Percentiles rank a stretch among this genome's conserved stretches.
Evolutionary conservation across 2,113 vertebrate genomes (phyloP).

Genomic region (Xiphias gladius): DNA sequence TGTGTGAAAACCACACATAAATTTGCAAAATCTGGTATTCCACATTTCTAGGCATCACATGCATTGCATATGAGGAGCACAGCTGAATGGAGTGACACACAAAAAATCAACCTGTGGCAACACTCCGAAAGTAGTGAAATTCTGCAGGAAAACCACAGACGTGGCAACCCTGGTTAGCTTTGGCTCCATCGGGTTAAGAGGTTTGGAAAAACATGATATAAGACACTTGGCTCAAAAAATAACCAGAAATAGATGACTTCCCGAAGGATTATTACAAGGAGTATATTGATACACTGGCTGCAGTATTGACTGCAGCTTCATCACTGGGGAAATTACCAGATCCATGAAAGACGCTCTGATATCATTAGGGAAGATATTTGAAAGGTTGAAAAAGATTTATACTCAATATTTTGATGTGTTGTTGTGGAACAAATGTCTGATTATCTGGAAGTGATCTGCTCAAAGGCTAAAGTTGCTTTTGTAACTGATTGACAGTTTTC

Average conservation of each 20-base stretch:
- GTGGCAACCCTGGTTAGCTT: background rate
- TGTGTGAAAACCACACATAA: no score
- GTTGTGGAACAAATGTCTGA: background rate
- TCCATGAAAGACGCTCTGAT: background rate
- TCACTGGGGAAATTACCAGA: constrained; percentile 3
- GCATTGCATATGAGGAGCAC: no score
- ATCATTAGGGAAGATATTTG: background rate
- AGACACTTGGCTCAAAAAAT: background rate
- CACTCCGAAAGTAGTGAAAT: no score
- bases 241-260: background rate
- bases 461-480: background rate
- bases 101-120: no score
- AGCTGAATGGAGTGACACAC: no score
- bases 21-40: no score
- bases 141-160: no score
- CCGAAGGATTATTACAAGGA: background rate
- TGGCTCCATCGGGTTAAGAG: background rate
- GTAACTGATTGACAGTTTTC: background rate
- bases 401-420: background rate
- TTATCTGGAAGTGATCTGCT: background rate
- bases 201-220: background rate
- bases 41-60: no score
- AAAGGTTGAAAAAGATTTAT: background rate
- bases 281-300: background rate
- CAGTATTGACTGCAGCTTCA: constrained; percentile 2